phyloP scores from a whole-genome alignment of 2,113 vertebrate genomes.

The Raja brachyura region DNA sequence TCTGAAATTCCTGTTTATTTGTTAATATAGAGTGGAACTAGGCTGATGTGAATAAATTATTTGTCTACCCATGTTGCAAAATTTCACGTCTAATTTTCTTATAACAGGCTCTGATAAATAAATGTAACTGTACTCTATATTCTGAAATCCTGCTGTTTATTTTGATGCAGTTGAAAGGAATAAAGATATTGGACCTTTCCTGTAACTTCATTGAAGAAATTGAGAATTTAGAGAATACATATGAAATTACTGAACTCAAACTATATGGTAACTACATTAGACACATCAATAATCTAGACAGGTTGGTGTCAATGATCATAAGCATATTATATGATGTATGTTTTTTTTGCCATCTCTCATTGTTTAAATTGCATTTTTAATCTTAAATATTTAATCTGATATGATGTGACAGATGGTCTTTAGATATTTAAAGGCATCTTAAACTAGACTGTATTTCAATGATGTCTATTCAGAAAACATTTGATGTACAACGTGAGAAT shows the following conservation, averaged over 20 bases:
- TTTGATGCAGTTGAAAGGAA: constrained; percentile 14
- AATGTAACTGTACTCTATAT: neutral
- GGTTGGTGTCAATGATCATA: neutral
- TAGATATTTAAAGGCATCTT: neutral
- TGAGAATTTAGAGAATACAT: constrained; percentile 23
- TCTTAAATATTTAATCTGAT: neutral
- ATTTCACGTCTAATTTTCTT: neutral
- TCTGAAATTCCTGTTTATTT: neutral
- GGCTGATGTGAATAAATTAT: neutral
- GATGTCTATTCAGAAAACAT: neutral
- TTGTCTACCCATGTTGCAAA: neutral
- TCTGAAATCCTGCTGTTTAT: neutral
- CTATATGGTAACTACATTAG: constrained; percentile 30
- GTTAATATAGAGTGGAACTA: neutral
- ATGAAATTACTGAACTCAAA: constrained; percentile 27
- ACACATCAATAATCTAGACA: constrained; percentile 26
- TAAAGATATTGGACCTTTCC: constrained; percentile 24
- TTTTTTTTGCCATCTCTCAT: neutral
- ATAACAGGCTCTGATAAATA: neutral
- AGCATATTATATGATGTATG: neutral
- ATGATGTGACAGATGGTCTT: neutral
- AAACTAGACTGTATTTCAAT: neutral
- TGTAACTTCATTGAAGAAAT: constrained; percentile 32
- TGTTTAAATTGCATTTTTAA: neutral
- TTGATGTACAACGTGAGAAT: neutral